phyloP scores from a whole-genome alignment of 2,888 invertebrate species.

The Doris montereyensis region DNA sequence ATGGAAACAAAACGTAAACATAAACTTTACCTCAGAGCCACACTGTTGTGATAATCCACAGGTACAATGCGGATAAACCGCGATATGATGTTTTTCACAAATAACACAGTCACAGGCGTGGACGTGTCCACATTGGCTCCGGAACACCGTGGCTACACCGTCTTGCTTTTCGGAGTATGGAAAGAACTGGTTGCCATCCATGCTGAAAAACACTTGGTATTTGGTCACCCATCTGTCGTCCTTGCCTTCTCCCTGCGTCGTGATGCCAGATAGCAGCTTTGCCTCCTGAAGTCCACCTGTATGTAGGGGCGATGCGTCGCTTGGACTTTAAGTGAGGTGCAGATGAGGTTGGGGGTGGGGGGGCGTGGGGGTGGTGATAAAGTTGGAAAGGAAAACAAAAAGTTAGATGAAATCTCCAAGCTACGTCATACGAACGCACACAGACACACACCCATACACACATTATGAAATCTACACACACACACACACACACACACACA shows the following conservation, averaged over 20 bases:
- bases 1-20: no score
- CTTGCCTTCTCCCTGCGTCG: conserved; percentile 49
- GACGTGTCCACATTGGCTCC: conserved; percentile 50
- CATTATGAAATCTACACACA: no score
- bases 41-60: conserved; percentile 48
- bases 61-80: conserved; percentile 57
- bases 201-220: conserved; percentile 52
- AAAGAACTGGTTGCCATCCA: conserved; percentile 53
- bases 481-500: no score
- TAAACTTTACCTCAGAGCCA: conserved; percentile 49
- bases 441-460: no score
- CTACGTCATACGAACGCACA: no score
- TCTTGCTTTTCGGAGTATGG: conserved; percentile 48
- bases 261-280: conserved; percentile 56
- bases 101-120: conserved; percentile 49
- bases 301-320: conserved; percentile 54
- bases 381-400: background rate
- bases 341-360: no score
- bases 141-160: conserved; percentile 48
- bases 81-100: conserved; percentile 53
- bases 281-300: conserved; percentile 58
- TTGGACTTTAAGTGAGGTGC: conserved; percentile 41
- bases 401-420: no score
- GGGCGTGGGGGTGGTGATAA: no score
- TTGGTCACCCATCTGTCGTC: conserved; percentile 50